These are phyloP conservation scores for Onychomys leucogaster DNA, from an alignment of 2,797 vertebrate genomes.

Conservation along the genomic window DNA sequence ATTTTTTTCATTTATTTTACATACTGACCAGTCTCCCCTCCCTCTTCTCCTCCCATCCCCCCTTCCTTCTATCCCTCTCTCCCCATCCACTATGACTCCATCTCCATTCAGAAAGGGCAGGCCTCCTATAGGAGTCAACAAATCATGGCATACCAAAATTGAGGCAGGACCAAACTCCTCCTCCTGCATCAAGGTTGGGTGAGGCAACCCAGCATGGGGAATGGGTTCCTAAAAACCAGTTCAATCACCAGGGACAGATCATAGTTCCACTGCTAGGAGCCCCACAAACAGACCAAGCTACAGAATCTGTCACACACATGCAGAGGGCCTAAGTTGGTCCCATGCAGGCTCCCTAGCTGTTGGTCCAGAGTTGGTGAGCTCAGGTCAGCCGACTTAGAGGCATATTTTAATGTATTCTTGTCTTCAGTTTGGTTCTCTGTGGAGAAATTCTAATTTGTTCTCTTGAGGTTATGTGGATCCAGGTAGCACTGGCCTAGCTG, in stretches of 20 bases:
- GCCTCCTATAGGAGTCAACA: background rate
- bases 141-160: background rate
- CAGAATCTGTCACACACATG: background rate
- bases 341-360: background rate
- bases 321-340: background rate
- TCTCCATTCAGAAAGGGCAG: background rate
- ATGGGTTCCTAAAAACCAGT: background rate
- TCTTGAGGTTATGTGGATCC: background rate
- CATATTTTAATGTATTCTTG: background rate
- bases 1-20: background rate
- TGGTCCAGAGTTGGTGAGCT: background rate
- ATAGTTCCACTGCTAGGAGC: background rate
- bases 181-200: background rate
- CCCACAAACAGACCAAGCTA: background rate
- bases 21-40: background rate
- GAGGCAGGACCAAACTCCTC: background rate
- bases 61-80: background rate
- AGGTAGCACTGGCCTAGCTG: background rate
- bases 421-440: conserved; percentile 19
- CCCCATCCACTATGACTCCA: background rate
- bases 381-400: background rate
- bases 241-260: background rate
- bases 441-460: conserved; percentile 15
- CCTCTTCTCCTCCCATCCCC: background rate
- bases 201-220: background rate